Conservation (phyloP, 2,113 vertebrate genomes). For the Nibea albiflora region DNA sequence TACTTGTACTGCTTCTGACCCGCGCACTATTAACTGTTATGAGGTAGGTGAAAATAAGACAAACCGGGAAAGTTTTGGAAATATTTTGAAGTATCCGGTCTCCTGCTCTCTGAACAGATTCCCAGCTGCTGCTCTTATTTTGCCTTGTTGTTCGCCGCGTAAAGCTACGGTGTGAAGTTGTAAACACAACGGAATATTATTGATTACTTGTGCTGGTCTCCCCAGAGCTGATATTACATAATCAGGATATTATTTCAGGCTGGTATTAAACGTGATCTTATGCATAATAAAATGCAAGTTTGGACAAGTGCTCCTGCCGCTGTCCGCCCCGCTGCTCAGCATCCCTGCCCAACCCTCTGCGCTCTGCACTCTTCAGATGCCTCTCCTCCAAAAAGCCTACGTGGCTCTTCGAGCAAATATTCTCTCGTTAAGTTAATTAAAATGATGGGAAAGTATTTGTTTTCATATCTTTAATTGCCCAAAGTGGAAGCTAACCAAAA, state of each 20-base stretch:
- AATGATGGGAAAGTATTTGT: not conserved
- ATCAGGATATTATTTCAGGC: not conserved
- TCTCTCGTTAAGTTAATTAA: constrained; percentile 18
- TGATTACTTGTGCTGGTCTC: not conserved
- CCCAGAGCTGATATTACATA: not conserved
- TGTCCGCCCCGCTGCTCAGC: constrained; percentile 48
- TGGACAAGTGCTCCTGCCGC: constrained; percentile 34
- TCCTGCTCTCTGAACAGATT: not conserved
- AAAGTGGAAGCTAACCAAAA: constrained; percentile 1
- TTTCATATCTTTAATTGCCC: not conserved
- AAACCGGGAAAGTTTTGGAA: constrained; percentile 29
- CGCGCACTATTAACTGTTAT: constrained; percentile 24
- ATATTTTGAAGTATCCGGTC: not conserved
- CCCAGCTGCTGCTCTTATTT: not conserved
- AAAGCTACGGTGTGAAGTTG: constrained; percentile 45
- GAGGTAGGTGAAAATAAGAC: constrained; percentile 64
- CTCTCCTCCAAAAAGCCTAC: constrained; percentile 16
- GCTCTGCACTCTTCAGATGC: constrained; percentile 19
- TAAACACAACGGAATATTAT: not conserved
- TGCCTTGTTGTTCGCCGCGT: not conserved
- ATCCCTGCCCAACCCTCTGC: constrained; percentile 66
- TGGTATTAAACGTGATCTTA: not conserved
- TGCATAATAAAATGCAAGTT: constrained; percentile 53
- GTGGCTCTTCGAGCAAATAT: not conserved
- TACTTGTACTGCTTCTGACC: constrained; percentile 30